Base-by-base conservation (phyloP, 2,113 vertebrate species). In the Indicator maculatus region DNA sequence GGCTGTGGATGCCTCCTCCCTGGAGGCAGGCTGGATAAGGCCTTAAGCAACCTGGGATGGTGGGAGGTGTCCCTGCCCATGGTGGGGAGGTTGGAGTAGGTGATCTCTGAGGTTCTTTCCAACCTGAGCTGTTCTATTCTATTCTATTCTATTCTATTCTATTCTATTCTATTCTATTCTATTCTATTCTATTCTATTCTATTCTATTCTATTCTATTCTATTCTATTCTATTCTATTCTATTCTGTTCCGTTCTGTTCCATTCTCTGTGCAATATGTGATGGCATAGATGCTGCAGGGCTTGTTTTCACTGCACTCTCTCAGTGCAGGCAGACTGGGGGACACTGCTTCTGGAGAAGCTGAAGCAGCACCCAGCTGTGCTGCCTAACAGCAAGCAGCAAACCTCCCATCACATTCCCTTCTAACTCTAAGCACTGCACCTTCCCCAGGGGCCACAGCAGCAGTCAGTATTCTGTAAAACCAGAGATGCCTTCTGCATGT, bases 351-450 rank as follows among this genome's bases (percentile, higher is more conserved):
- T 61, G 56, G 72, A 80, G 67, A 36, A 69, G 27, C 53, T 88
- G 8, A 75, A 88, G 56, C 15, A 56, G 30, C 38, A 56, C 9
- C 72, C 75, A 8, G 38, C 33, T 59, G 8, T 0, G 0, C n/a
- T 55, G 23, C 39, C 36, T n/a, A 50, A 50, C 1, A 0, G 0
- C 0, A 55, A 75, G 33, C 0, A 0, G 38, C 5, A 33, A 72
- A 21, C 3, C 30, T 41, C 18, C 38, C 55, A 50, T 19, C 8
- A 45, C 45, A 53, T 61, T 72, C 65, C 45, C 67, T 65, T n/a
- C 33, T 36, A 33, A 52, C 33, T 66, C 52, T 38, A 5, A 39
- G 52, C 28, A 10, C 15, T 41, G 41, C 27, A 26, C 7, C 13
- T 5, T 89, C 91, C 45, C 58, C 58, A 41, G 71, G 38, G 70